Base-by-base conservation (phyloP, 2,888 invertebrate genomes). In the Ellobium chinense region DNA sequence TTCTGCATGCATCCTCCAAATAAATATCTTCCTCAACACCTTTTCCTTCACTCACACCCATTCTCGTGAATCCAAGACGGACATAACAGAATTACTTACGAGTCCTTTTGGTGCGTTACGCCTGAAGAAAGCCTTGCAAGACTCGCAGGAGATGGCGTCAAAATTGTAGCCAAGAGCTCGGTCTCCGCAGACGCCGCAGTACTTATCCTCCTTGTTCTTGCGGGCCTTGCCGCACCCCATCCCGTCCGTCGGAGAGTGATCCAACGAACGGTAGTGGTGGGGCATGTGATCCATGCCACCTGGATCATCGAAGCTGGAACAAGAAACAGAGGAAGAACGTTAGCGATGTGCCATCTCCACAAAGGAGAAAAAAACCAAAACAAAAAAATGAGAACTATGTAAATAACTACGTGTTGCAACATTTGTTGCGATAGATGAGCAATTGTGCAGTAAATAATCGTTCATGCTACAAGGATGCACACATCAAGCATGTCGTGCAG, bases 91-190 rank as follows among this genome's bases (percentile, higher is more conserved):
- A n/a, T 7, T 1, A 89, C 92, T 88, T 87, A 93, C 93, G 89
- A 93, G 86, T 78, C 92, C 92, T 86, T 93, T 93, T 24, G 92
- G 92, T n/a, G 93, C 93, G 89, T 93, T 93, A 79, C 93, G 76
- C 76, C 93, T 86, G 87, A 93, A 93, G 90, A 93, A 93, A 14
- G 93, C 93, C 86, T 93, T 93, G 86, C 93, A 92, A 0, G 92
- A 92, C 87, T 93, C 93, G 84, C 93, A 93, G n/a, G 92, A 92
- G 78, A 93, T 92, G 88, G 93, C 93, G 86, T 93, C 93, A 79
- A 93, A 93, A 88, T 93, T 93, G 88, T 92, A 93, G 39, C 92
- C 92, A 31, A 93, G 89, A 7, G 93, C 93, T 34, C 91, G 84
- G 84, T 93, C 93, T 3, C 93, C 93, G 78, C 93, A 93, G 66